Evolutionary conservation across 2,888 invertebrate genomes (phyloP), one percentile per base, ranked within the genome.

Genomic region (Phytoseiulus persimilis): DNA sequence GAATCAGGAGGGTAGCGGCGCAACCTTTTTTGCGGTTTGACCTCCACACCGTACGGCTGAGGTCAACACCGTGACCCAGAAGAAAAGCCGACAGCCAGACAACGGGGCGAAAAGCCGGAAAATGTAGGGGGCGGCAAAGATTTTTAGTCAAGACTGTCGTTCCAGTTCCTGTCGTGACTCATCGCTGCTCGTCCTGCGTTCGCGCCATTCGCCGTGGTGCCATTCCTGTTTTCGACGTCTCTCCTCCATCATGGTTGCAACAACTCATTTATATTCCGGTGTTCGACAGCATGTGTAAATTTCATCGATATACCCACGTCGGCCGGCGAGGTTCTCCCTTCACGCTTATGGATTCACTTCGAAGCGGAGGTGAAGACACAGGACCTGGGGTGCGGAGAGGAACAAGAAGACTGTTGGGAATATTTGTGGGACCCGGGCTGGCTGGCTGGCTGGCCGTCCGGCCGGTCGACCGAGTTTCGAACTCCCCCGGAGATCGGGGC

Each of bases 261-360:
- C 87, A 87, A 32, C 87, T 87, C 87, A 87, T 87, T 45, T 87
- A 87, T 87, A 87, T 87, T 87, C 87, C 87, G 87, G n/a, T 14
- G n/a, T 65, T 65, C 65, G 65, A 65, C 65, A 87, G 39, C 39
- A 33, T 32, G 87, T 87, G 87, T 39, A 87, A 32, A 87, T 87
- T 87, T 87, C 33, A 33, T 87, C 87, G 87, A 87, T 87, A 87
- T 87, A 32, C 33, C 45, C 87, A 87, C 32, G 9, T 87, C 45
- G 87, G 65, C 5, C 65, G 18, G 65, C 65, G 18, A 28, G 65
- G 65, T 65, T 65, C 18, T 18, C 28, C 65, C 65, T 3, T 65
- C 65, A 1, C 28, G 65, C 18, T 65, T 28, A 23, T 65, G 65
- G 28, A 65, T 65, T 65, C 65, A 23, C 28, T 28, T 28, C 18